Evolutionary conservation across 2,797 vertebrate species (phyloP).

Genomic region (Myotis vivesi): DNA sequence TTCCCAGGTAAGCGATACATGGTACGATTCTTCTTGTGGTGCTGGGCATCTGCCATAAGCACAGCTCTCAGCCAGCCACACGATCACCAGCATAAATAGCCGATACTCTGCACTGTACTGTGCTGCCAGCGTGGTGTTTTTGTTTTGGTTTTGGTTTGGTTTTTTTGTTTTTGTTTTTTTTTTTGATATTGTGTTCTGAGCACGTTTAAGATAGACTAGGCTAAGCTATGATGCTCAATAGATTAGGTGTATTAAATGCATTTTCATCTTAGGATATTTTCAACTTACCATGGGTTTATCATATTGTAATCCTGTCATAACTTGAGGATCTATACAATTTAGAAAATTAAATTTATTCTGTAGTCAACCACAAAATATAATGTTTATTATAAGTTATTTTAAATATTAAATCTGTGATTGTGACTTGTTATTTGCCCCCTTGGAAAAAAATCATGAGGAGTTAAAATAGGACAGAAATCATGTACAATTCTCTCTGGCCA

Average conservation of each 20-base stretch:
- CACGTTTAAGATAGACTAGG: background rate
- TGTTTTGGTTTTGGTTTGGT: background rate
- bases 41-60: background rate
- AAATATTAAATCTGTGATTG: background rate
- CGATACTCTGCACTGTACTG: background rate
- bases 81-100: background rate
- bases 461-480: background rate
- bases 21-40: rapidly evolving
- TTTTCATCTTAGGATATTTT: background rate
- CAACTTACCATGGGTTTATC: background rate
- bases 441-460: background rate
- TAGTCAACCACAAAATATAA: background rate
- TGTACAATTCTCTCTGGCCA: background rate
- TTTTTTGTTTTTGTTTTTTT: too few relatives aligned
- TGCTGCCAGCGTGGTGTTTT: background rate
- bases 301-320: background rate
- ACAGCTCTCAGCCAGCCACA: background rate
- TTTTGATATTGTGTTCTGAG: background rate
- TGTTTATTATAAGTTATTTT: background rate
- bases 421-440: background rate
- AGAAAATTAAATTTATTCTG: slow-evolving; percentile 1
- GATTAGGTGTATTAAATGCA: background rate
- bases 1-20: background rate
- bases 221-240: background rate
- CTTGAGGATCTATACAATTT: background rate